Conservation (phyloP, 2,888 invertebrate species). For the Hypselothyrea guttata region DNA sequence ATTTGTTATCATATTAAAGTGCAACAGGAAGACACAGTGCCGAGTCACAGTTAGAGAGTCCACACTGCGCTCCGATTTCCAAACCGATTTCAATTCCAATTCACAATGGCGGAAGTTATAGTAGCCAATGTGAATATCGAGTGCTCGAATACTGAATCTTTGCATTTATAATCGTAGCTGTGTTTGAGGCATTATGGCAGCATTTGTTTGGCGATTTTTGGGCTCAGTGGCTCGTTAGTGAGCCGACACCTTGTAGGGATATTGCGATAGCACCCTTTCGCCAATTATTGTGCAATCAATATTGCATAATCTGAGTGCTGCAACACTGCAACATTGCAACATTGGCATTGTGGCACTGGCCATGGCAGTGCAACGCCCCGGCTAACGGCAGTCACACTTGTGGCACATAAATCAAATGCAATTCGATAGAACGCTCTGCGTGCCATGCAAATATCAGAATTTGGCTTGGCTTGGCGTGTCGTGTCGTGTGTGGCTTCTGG, state of each 20-base stretch:
- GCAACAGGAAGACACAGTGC: constrained; percentile 54
- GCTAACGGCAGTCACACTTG: constrained; percentile 74
- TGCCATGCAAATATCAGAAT: constrained; percentile 72
- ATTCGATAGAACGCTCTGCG: constrained; percentile 52
- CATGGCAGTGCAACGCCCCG: constrained; percentile 67
- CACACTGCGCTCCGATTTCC: constrained; percentile 18
- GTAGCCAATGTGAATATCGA: constrained; percentile 24
- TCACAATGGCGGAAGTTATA: constrained; percentile 70
- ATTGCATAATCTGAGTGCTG: constrained; percentile 68
- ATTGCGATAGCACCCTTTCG: constrained; percentile 71
- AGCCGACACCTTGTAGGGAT: constrained; percentile 72
- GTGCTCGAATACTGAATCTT: constrained; percentile 26
- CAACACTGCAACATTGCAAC: constrained; percentile 22
- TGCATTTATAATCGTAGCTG: constrained; percentile 41
- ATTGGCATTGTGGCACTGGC: constrained; percentile 7
- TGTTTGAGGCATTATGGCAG: constrained; percentile 48
- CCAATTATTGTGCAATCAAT: constrained; percentile 75
- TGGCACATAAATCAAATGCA: constrained; percentile 70
- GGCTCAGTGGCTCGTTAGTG: constrained; percentile 69
- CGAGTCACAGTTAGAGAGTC: constrained; percentile 48
- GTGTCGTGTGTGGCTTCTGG: constrained; percentile 73
- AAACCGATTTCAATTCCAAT: constrained; percentile 38
- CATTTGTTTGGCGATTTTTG: constrained; percentile 61
- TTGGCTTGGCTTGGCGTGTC: too few species aligned
- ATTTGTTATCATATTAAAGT: constrained; percentile 79